Base-by-base conservation (phyloP, 2,113 vertebrate genomes). In the Passer montanus region DNA sequence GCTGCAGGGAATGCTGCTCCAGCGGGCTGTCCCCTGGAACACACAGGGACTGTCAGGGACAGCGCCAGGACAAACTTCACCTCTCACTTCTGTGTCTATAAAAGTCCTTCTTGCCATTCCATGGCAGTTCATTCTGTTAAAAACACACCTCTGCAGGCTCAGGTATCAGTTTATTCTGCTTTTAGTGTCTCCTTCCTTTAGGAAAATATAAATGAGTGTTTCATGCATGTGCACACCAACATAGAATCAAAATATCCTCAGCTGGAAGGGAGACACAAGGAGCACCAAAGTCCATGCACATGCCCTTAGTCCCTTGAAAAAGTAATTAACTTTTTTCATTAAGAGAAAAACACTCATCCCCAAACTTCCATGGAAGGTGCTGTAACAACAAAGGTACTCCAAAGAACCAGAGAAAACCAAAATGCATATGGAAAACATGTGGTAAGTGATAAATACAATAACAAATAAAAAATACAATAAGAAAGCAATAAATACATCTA, bases 1-100 rank as follows among this genome's bases (percentile, higher is more conserved):
- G 28, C 52, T 53, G 52, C 28, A 53, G 16, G 27, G 52, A 7
- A 7, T 2, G 17, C 28, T 70, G 53, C 68, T 55, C 69, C 37
- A 19, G 60, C 31, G 1, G 13, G 58, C 75, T 66, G 53, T 93
- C 68, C 89, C 97, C 98, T 98, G 80, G 28, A 23, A 94, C 79
- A 94, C 89, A 94, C 7, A 84, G 11, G 28, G 14, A 50, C n/a
- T 3, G 46, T 91, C 78, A 85, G 21, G 30, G 33, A 23, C 24
- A 35, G 75, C 10, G 10, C 55, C 35, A 55, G 14, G 41, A 60
- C 11, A n/a, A 49, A 37, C 79, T 4, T 11, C 9, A 41, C 1
- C 6, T 15, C 24, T 9, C 28, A 7, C 2, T 19, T 8, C 30
- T 35, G 41, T 4, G 16, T 0, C 58, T 39, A 8, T 26, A 43